Base-by-base conservation (phyloP, 30 jellyfish, hydroid and myxozoan genomes). In the Hydra vulgaris region DNA sequence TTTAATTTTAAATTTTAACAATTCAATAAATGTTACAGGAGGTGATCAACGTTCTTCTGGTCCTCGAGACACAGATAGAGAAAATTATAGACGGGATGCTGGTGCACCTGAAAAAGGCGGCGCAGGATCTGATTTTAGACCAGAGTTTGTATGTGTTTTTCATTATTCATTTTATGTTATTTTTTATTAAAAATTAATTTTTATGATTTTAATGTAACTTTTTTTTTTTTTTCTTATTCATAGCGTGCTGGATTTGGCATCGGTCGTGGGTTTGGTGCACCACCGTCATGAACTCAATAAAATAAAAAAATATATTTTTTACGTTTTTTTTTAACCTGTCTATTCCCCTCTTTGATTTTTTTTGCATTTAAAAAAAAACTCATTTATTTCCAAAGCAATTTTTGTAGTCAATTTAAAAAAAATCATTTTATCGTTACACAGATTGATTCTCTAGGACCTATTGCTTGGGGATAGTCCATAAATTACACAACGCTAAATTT, bases 191-290 rank as follows among this genome's bases (percentile, higher is more conserved):
- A 18, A 15, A 12, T 61, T 54, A 18, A 8, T 16, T 8, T 81
- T 8, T 72, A 7, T 73, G 25, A 23, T 61, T 5, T 27, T 21
- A 0, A 17, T 1, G 18, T 53, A 0, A 21, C 0, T 73, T 27
- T 15, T 71, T 3, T 18, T 22, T 17, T 61, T 24, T 23, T 15
- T 74, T 22, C 20, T 74, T 21, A 23, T 17, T 74, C 84, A 24
- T 72, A 89, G 97, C 97, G 97, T 81, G 97, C 94, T 40, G 90
- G 95, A 66, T 88, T 72, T 73, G 95, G 96, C 0, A 69, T 75
- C 74, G 97, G 97, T 25, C 88, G 86, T 72, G 97, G 97, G 54
- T 89, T 89, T 73, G 97, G 97, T 54, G 95, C 94, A 20, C 97
- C 97, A 23, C 95, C 97, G 24, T 79, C 88, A 61, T 15, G 0